Percentiles rank a stretch among this genome's conserved stretches.
Evolutionary conservation across 1,140 invertebrate genomes (phyloP).

Genomic region (Drosophila pallidifrons): DNA sequence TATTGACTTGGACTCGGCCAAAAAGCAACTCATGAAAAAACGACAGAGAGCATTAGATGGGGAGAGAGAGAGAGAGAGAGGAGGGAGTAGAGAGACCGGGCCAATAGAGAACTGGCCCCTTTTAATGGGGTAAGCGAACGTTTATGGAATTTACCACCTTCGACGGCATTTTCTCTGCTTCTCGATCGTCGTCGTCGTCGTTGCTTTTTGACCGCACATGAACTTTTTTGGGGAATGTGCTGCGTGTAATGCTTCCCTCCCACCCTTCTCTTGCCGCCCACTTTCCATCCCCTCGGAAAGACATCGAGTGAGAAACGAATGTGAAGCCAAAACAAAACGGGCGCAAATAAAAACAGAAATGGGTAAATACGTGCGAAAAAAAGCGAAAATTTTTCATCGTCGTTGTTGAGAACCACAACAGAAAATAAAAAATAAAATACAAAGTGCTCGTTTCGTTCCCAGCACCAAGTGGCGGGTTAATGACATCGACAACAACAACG

Average conservation of each 20-base stretch:
- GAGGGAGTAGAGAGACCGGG: background rate
- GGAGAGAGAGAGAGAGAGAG: background rate
- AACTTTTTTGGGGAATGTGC: constrained; percentile 45
- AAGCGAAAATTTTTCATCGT: constrained; percentile 40
- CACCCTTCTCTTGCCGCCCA: background rate
- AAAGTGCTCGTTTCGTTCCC: constrained; percentile 70
- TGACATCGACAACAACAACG: constrained; percentile 60
- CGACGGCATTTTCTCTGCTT: constrained; percentile 16
- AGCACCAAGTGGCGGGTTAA: constrained; percentile 72
- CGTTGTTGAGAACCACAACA: constrained; percentile 51
- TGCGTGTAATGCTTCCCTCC: constrained; percentile 4
- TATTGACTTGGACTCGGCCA: constrained; percentile 45
- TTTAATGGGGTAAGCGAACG: constrained; percentile 41
- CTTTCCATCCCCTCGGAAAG: no score
- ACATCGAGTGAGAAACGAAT: constrained; percentile 40
- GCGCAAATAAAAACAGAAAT: constrained; percentile 67
- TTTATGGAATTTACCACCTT: constrained; percentile 53
- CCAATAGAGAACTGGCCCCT: constrained; percentile 15
- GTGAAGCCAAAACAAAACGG: constrained; percentile 71
- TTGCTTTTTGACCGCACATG: constrained; percentile 55
- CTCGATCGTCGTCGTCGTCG: constrained; percentile 22
- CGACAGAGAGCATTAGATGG: constrained; percentile 6
- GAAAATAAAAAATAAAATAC: constrained; percentile 10
- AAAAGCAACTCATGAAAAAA: constrained; percentile 22
- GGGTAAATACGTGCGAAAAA: constrained; percentile 58